Evolutionary conservation across 2,797 vertebrate species (phyloP).

Genomic region (Cryptoblepharus egeriae): DNA sequence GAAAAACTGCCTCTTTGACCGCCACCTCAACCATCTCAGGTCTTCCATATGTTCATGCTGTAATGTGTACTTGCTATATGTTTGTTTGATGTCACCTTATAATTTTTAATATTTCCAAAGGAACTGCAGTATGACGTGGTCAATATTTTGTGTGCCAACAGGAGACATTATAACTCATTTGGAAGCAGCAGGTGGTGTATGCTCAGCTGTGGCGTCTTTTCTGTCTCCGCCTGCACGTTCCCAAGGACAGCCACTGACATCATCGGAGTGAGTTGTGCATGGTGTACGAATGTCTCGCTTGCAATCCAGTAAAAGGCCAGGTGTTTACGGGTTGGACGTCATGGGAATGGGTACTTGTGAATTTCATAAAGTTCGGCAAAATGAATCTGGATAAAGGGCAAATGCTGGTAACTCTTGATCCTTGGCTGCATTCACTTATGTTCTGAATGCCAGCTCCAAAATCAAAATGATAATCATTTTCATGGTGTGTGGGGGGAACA

Average conservation of each 20-base stretch:
- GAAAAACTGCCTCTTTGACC: no score
- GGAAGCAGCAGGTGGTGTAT: constrained; percentile 52
- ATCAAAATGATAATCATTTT: no score
- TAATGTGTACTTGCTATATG: constrained; percentile 11
- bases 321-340: constrained; percentile 30
- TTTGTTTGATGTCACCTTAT: constrained; percentile 27
- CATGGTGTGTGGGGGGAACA: no score
- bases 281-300: constrained; percentile 49
- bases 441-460: no score
- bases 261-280: constrained; percentile 23
- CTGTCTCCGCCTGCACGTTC: background rate
- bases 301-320: background rate
- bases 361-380: background rate
- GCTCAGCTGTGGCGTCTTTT: constrained; percentile 41
- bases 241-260: constrained; percentile 17
- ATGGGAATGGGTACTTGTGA: constrained; percentile 22
- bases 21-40: constrained; percentile 25
- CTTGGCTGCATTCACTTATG: no score
- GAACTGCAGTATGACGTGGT: constrained; percentile 14
- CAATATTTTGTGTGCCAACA: constrained; percentile 43
- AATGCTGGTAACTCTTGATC: background rate
- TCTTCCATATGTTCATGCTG: constrained; percentile 23
- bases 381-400: background rate
- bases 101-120: constrained; percentile 55
- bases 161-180: constrained; percentile 43